Conservation (phyloP, 2,888 invertebrate genomes). For the Hemithea aestivaria region DNA sequence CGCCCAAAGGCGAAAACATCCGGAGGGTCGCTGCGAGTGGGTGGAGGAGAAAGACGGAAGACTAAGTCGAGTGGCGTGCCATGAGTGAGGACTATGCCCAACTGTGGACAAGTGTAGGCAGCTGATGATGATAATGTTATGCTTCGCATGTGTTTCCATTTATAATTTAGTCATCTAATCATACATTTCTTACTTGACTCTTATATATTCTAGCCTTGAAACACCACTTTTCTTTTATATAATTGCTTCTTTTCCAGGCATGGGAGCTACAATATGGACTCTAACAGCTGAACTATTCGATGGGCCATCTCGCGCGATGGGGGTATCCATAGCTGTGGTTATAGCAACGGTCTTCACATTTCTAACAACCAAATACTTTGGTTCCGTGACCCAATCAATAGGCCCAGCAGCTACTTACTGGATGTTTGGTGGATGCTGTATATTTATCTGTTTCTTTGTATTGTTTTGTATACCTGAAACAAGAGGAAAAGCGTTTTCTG, state of each 20-base stretch:
- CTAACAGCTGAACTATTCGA: constrained; percentile 50
- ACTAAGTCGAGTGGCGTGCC: too few relatives aligned
- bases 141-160: too few relatives aligned
- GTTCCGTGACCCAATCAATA: constrained; percentile 29
- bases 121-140: too few relatives aligned
- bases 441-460: constrained; percentile 37
- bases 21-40: too few relatives aligned
- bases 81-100: too few relatives aligned
- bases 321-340: constrained; percentile 29
- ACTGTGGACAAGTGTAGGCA: too few relatives aligned
- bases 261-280: constrained; percentile 48
- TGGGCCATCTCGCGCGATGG: constrained; percentile 41
- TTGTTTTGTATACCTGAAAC: constrained; percentile 52
- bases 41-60: too few relatives aligned
- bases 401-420: constrained; percentile 45
- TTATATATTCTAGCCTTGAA: too few relatives aligned
- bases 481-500: constrained; percentile 48
- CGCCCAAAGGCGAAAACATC: too few relatives aligned
- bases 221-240: too few relatives aligned
- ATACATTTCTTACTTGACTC: too few relatives aligned
- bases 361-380: constrained; percentile 40
- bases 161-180: too few relatives aligned
- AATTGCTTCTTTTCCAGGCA: constrained; percentile 41
- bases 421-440: constrained; percentile 20
- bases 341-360: constrained; percentile 2